These are phyloP conservation scores for Tetragonula clypearis DNA, from an alignment of 1,140 invertebrate genomes.

Conservation along the genomic window DNA sequence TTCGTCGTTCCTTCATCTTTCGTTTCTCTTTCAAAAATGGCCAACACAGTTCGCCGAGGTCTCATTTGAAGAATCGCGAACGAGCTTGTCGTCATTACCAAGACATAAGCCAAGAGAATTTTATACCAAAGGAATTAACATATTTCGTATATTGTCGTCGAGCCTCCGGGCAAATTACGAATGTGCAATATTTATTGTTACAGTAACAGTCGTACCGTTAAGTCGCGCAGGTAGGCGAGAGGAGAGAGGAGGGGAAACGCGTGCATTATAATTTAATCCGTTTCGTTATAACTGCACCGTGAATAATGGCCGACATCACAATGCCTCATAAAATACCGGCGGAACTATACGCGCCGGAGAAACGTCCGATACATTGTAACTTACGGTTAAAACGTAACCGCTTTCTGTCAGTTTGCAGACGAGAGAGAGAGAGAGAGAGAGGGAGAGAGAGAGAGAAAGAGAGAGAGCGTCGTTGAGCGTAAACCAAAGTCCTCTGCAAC, in stretches of 20 bases:
- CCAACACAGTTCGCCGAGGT: not conserved
- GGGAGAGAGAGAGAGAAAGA: not conserved
- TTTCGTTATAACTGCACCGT: constrained; percentile 49
- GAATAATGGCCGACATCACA: constrained; percentile 55
- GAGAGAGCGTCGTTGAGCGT: not conserved
- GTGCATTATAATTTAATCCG: constrained; percentile 54
- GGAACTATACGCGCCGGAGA: constrained; percentile 38
- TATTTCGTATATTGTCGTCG: constrained; percentile 38
- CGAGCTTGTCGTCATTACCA: constrained; percentile 36
- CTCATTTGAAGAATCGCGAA: not conserved
- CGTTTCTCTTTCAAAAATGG: not conserved
- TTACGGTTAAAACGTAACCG: constrained; percentile 19
- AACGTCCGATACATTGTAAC: constrained; percentile 48
- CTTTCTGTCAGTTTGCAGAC: not conserved
- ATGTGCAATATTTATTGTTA: constrained; percentile 50
- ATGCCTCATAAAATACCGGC: constrained; percentile 47
- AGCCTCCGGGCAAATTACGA: constrained; percentile 29
- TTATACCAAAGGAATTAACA: constrained; percentile 25
- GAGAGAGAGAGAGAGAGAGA: not conserved
- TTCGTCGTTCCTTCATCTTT: not conserved
- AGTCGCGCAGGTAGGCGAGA: not conserved
- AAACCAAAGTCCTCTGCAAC: constrained; percentile 9
- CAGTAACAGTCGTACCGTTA: constrained; percentile 53
- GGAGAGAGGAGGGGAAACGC: not conserved
- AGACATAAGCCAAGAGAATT: not conserved